Base-by-base conservation (phyloP, 23 tunicate species). In the Styela clava region DNA sequence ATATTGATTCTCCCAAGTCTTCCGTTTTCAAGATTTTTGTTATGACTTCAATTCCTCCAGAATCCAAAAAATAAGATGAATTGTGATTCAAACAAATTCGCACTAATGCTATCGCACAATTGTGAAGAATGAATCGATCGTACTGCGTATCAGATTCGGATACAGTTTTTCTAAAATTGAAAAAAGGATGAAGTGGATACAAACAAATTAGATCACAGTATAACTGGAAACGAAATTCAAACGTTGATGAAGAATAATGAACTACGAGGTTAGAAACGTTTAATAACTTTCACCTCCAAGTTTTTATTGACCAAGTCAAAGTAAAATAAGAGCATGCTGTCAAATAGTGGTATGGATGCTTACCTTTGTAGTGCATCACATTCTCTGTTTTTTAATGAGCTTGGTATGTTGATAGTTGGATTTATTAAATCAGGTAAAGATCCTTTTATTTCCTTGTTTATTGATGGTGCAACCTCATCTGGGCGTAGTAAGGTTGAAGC, bases 71-170 rank as follows among this genome's bases (percentile, higher is more conserved):
- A 26, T 33, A 71, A 31, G 3, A 16, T 31, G 35, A 30, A 29
- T 30, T 18, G 9, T 65, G 70, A 16, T 26, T 30, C 20, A 34
- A 5, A 30, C 77, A 71, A 3, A 71, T 71, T 3, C 37, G 77
- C 12, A 28, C 34, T 34, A 71, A 32, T 30, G 77, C 77, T 16
- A 71, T 71, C 5, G 77, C 37, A 34, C 77, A 71, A 34, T 71
- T 71, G 35, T 71, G 77, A 71, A 71, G 77, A 71, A 71, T 71
- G 35, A 28, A 34, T 30, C 34, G 34, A 16, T 16, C 29, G 35
- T 28, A 71, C 77, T 71, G 32, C 3, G 34, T 16, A 71, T 33
- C 32, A 71, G 32, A 32, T 28, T 71, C 77, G 16, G 34, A 19
- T 29, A 12, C n/a, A n/a, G n/a, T n/a, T n/a, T n/a, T n/a, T n/a